Evolutionary conservation across 2,888 invertebrate genomes (phyloP), one percentile per base, ranked within the genome.

Genomic region (Plagodis pulveraria): DNA sequence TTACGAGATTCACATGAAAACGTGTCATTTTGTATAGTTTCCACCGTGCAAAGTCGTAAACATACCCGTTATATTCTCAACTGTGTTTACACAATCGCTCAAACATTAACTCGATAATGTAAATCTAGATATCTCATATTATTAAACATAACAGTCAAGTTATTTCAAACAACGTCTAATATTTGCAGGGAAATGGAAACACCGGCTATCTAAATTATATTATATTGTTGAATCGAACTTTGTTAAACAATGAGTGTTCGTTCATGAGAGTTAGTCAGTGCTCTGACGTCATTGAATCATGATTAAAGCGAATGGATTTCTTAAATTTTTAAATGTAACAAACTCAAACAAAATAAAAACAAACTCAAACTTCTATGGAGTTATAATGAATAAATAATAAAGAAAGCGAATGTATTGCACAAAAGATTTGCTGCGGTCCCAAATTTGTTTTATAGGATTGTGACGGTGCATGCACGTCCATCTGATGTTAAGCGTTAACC

Each of bases 151-250:
- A 74, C 62, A 76, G 76, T 72, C 56, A 67, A 74, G 78, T 81
- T 86, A 86, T 84, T 85, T 83, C 83, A 84, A 81, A 84, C 84
- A 82, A 63, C 80, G 81, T 79, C 86, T 84, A 86, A 86, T 81
- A 77, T 74, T 69, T 64, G 70, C 76, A 80, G 77, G 49, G 49
- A 49, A 79, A 80, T 69, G 72, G 72, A 74, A 74, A 66, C 69
- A 71, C 69, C 69, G 68, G 66, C 70, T 55, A 36, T 38, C 65
- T 53, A 51, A 36, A 58, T 60, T 48, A 61, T 52, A 61, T 61
- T 61, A 52, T 60, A 60, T 56, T 52, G 56, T 56, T 51, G 50
- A 50, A 58, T 54, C 42, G 64, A 58, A 82, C 78, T 72, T 72
- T 78, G 77, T 80, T 72, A 62, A 74, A 83, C 81, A 81, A 79